Percentiles rank a stretch among this genome's conserved stretches.
phyloP scores from a whole-genome alignment of 2,888 invertebrate species.

The Agrotis exclamationis region DNA sequence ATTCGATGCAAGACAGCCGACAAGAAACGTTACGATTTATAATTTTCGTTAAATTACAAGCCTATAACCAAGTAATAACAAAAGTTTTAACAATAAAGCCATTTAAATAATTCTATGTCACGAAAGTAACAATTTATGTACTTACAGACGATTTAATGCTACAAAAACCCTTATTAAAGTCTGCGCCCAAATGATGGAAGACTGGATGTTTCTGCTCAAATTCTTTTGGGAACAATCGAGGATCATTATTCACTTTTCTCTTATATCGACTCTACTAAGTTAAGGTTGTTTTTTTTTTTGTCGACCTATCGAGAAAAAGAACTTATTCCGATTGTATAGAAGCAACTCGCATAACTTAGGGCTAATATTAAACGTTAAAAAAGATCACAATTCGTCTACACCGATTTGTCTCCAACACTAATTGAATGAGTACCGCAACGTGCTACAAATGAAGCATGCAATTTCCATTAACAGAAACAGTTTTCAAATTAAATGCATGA shows the following conservation, averaged over 20 bases:
- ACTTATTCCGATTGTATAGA: no score
- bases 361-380: background rate
- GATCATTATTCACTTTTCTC: slow-evolving; percentile 54
- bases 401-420: slow-evolving; percentile 13
- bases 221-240: slow-evolving; percentile 42
- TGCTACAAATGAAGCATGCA: slow-evolving; percentile 35
- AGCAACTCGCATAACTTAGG: background rate
- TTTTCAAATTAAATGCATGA: slow-evolving; percentile 44
- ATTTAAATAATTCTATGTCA: slow-evolving; percentile 14
- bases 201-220: slow-evolving; percentile 31
- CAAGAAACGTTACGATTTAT: slow-evolving; percentile 15
- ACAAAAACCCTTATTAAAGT: slow-evolving; percentile 41
- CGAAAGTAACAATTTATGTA: slow-evolving; percentile 31
- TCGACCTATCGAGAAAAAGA: no score
- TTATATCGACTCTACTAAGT: slow-evolving; percentile 29
- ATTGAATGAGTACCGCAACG: slow-evolving; percentile 28
- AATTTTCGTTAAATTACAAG: background rate
- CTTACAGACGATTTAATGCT: slow-evolving; percentile 35
- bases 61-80: slow-evolving; percentile 15
- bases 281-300: background rate
- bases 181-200: slow-evolving; percentile 32
- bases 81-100: slow-evolving; percentile 31
- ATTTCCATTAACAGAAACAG: slow-evolving; percentile 36
- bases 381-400: slow-evolving; percentile 1
- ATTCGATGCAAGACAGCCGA: background rate